Evolutionary conservation across 2,888 invertebrate genomes (phyloP).

Genomic region (Pinctada fucata): DNA sequence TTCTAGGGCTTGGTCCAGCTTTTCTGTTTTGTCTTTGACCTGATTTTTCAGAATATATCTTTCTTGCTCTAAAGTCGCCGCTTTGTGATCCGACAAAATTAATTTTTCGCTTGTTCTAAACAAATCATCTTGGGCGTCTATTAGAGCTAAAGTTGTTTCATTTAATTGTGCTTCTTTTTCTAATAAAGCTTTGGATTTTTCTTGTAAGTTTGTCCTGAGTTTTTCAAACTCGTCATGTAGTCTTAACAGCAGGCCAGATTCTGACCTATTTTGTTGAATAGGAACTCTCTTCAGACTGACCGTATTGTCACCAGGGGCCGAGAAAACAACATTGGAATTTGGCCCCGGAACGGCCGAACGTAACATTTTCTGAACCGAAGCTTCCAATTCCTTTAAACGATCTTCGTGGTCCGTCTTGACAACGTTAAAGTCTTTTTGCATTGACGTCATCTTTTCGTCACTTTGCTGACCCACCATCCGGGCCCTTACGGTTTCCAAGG

Average conservation of each 20-base stretch:
- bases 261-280: conserved; percentile 30
- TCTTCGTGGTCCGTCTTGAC: conserved; percentile 58
- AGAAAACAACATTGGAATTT: conserved; percentile 5
- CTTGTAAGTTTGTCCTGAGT: conserved; percentile 51
- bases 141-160: conserved; percentile 52
- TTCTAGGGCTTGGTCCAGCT: conserved; percentile 51
- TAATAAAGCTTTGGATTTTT: conserved; percentile 55
- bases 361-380: conserved; percentile 55
- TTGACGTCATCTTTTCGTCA: conserved; percentile 47
- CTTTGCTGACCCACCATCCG: conserved; percentile 28
- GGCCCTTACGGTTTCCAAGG: not conserved
- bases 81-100: conserved; percentile 58
- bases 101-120: conserved; percentile 56
- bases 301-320: not conserved
- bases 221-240: conserved; percentile 60
- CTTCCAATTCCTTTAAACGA: conserved; percentile 54
- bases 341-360: conserved; percentile 46
- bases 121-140: conserved; percentile 59
- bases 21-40: conserved; percentile 60
- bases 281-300: not conserved
- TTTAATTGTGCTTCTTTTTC: conserved; percentile 59
- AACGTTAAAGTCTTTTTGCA: conserved; percentile 53
- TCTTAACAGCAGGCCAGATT: conserved; percentile 47
- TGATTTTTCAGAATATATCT: conserved; percentile 65
- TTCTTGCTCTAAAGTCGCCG: conserved; percentile 57